Conservation (phyloP, 2,797 vertebrate species). For the Pangasius djambal region DNA sequence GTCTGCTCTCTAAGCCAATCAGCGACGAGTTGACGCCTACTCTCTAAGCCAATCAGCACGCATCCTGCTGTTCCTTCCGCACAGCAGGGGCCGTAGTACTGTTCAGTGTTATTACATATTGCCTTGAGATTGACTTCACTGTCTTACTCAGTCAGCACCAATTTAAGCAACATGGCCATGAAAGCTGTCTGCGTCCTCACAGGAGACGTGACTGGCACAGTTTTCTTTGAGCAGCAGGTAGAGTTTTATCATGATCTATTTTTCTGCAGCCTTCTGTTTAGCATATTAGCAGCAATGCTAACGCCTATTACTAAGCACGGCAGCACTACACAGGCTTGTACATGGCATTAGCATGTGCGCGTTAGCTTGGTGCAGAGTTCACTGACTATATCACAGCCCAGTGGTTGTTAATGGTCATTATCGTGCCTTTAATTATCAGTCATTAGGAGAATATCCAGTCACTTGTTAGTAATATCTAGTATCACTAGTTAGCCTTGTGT, state of each 20-base stretch:
- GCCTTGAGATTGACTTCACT: neutral
- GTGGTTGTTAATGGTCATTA: neutral
- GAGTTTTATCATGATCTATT: neutral
- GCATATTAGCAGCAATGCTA: conserved; percentile 11
- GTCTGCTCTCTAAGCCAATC: neutral
- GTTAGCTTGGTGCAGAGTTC: neutral
- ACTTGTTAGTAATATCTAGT: no score
- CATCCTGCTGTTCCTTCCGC: neutral
- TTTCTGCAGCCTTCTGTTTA: accelerated
- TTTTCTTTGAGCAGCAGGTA: conserved; percentile 79
- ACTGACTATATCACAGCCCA: no score
- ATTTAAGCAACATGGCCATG: conserved; percentile 61
- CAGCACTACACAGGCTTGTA: neutral
- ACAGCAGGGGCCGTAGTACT: neutral
- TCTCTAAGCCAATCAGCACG: conserved; percentile 30
- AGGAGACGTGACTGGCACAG: conserved; percentile 69
- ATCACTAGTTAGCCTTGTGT: neutral
- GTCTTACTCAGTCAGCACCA: accelerated
- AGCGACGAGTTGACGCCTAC: no score
- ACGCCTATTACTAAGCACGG: neutral
- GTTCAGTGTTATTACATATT: neutral
- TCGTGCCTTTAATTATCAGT: neutral
- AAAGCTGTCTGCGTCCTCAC: conserved; percentile 80
- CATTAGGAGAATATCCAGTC: neutral
- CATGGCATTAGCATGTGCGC: neutral